phyloP scores from a whole-genome alignment of 2,797 vertebrate species.

The Harpagifer antarcticus region DNA sequence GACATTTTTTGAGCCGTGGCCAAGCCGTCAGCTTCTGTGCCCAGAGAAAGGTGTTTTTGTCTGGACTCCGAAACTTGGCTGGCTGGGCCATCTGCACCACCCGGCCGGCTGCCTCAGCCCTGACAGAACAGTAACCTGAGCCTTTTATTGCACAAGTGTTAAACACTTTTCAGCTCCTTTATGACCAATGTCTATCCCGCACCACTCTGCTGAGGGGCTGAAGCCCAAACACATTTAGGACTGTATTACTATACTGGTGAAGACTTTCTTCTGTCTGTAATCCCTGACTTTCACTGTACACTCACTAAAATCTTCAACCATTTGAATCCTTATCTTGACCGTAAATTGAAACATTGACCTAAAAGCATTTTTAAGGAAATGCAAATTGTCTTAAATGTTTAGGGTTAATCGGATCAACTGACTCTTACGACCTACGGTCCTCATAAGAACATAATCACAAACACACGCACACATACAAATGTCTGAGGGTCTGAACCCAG shows the following conservation, averaged over 20 bases:
- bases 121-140: slow-evolving; percentile 80
- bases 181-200: slow-evolving; percentile 76
- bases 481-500: slow-evolving; percentile 31
- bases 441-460: slow-evolving; percentile 6
- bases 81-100: slow-evolving; percentile 58
- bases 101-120: slow-evolving; percentile 66
- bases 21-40: slow-evolving; percentile 77
- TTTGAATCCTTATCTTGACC: neutral
- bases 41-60: slow-evolving; percentile 87
- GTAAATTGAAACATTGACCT: neutral
- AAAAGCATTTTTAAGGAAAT: neutral
- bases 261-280: slow-evolving; percentile 19
- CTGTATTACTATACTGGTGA: slow-evolving; percentile 7
- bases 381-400: neutral
- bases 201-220: slow-evolving; percentile 65
- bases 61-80: slow-evolving; percentile 75
- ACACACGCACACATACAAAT: slow-evolving; percentile 5
- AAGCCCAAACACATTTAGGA: slow-evolving; percentile 66
- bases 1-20: slow-evolving; percentile 74
- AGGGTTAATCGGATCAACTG: neutral
- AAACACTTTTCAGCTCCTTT: slow-evolving; percentile 82
- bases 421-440: neutral
- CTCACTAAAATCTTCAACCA: neutral
- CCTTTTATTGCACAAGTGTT: slow-evolving; percentile 83
- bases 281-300: neutral